phyloP scores from a whole-genome alignment of 1,140 invertebrate species.

The Brachionus koreanus region DNA sequence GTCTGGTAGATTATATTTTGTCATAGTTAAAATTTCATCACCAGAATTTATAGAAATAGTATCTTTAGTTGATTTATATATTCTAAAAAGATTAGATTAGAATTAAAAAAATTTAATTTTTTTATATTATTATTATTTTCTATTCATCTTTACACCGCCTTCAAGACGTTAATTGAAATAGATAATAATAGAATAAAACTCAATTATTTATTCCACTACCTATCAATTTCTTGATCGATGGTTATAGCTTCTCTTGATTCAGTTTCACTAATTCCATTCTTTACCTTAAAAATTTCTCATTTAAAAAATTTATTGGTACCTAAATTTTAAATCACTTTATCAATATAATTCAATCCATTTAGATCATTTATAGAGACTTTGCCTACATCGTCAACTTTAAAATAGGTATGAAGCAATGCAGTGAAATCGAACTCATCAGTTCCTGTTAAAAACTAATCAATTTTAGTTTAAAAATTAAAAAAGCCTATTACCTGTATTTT shows the following conservation, averaged over 20 bases:
- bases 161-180: too few relatives aligned
- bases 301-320: too few relatives aligned
- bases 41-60: conserved; percentile 87
- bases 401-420: conserved; percentile 85
- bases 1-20: conserved; percentile 88
- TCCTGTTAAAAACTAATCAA: conserved; percentile 62
- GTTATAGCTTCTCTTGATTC: conserved; percentile 81
- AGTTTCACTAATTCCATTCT: conserved; percentile 72
- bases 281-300: not conserved
- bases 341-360: conserved; percentile 82
- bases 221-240: conserved; percentile 81
- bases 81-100: too few relatives aligned
- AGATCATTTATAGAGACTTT: conserved; percentile 83
- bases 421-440: conserved; percentile 80
- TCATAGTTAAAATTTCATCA: conserved; percentile 80
- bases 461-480: not conserved
- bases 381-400: conserved; percentile 86
- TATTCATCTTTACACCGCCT: too few relatives aligned
- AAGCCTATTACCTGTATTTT: conserved; percentile 50
- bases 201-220: conserved; percentile 47
- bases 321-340: conserved; percentile 68
- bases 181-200: not conserved
- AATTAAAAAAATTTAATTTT: too few relatives aligned
- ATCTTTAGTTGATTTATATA: conserved; percentile 85
- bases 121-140: too few relatives aligned